Base-by-base conservation (phyloP, 2,888 invertebrate genomes). In the Phengaris arion region DNA sequence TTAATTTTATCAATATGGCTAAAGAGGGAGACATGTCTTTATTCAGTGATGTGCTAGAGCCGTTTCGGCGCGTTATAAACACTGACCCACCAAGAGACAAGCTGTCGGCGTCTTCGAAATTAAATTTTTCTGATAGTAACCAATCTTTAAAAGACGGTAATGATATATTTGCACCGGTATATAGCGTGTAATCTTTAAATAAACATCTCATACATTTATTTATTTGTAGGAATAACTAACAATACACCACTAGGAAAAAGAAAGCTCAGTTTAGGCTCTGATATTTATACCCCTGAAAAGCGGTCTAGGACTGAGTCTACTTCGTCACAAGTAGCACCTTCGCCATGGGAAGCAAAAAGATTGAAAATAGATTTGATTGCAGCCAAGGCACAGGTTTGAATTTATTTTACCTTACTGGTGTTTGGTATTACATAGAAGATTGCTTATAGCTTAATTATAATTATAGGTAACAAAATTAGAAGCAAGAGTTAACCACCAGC, bases 291-390 rank as follows among this genome's bases (percentile, higher is more conserved):
- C 7, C 92, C 94, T 4, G 89, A 86, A 45, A 94, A 94, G 80
- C 86, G 91, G 57, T 74, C 81, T n/a, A 87, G 92, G 15, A 85
- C 84, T 9, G 91, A 93, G 3, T 91, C 91, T 54, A 81, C 79
- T 12, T 84, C 85, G 0, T 87, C 83, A 75, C 80, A 84, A 22
- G 79, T 82, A 6, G 79, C 85, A 1, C 86, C 94, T 2, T 96
- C 96, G 0, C 96, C 96, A 0, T 95, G 96, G 94, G 96, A 96
- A 86, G 88, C 94, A 6, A 94, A 95, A 77, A 91, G 94, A 73
- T 81, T 96, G 80, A 95, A 95, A 83, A 94, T 94, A 52, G 96
- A 96, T 86, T 87, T 96, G 74, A 90, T 96, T 77, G 96, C 95
- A 82, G 94, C 95, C 0, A 94, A 93, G 82, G 92, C 94, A 51